Evolutionary conservation across 1,140 invertebrate genomes (phyloP).

Genomic region (Sinonovacula constricta): DNA sequence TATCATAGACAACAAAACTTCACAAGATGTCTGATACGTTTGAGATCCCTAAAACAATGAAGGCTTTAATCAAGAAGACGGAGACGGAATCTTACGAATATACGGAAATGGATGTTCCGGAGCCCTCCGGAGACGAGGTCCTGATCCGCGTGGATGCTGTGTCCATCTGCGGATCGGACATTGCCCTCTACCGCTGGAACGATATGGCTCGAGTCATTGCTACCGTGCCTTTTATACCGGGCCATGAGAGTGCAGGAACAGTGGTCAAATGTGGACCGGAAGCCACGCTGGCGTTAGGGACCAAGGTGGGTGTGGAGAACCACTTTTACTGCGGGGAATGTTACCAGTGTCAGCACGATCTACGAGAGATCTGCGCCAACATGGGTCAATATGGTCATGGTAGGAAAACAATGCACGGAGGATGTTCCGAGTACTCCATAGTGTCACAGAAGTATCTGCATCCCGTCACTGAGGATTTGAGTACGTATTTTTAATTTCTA

Average conservation of each 20-base stretch:
- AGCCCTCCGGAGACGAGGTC: slow-evolving; percentile 70
- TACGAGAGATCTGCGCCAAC: slow-evolving; percentile 69
- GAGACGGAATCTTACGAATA: slow-evolving; percentile 68
- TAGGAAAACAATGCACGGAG: slow-evolving; percentile 70
- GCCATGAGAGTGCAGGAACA: slow-evolving; percentile 74
- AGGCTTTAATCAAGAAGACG: slow-evolving; percentile 68
- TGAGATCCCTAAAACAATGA: slow-evolving; percentile 72
- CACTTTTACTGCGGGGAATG: slow-evolving; percentile 74
- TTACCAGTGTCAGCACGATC: slow-evolving; percentile 70
- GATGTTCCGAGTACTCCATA: slow-evolving; percentile 72
- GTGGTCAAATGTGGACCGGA: slow-evolving; percentile 74
- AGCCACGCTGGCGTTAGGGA: slow-evolving; percentile 60
- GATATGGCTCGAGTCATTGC: slow-evolving; percentile 70
- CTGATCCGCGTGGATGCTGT: slow-evolving; percentile 70
- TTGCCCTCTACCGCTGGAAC: slow-evolving; percentile 73
- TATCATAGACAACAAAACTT: no score
- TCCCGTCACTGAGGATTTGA: slow-evolving; percentile 61
- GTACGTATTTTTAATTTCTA: slow-evolving; percentile 50
- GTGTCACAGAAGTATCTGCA: slow-evolving; percentile 72
- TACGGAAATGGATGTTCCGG: slow-evolving; percentile 64
- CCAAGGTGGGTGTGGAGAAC: slow-evolving; percentile 72
- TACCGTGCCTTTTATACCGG: slow-evolving; percentile 72
- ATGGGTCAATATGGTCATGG: slow-evolving; percentile 76
- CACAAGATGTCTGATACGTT: no score
- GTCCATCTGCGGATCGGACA: slow-evolving; percentile 74